Percentiles rank a stretch among this genome's conserved stretches.
phyloP scores from a whole-genome alignment of 2,113 vertebrate species.

The Anhinga anhinga region DNA sequence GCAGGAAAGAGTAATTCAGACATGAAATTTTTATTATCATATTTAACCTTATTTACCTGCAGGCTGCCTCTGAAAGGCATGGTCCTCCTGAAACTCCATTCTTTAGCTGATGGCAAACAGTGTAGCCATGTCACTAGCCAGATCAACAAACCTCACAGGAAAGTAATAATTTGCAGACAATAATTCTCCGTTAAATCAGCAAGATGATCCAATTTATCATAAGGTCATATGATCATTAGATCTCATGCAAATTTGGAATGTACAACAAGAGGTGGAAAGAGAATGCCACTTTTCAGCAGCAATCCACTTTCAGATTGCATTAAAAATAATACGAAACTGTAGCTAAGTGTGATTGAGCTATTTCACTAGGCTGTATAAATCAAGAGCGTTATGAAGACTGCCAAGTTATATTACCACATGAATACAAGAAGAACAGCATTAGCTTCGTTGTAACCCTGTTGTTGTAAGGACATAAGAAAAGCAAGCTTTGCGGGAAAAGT shows the following conservation, averaged over 20 bases:
- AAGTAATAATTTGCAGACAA: background rate
- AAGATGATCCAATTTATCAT: background rate
- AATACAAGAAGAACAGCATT: background rate
- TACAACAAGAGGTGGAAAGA: background rate
- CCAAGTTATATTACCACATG: background rate
- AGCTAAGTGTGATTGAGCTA: background rate
- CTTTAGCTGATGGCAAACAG: background rate
- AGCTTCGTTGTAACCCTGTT: background rate
- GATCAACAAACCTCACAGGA: background rate
- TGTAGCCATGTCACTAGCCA: background rate
- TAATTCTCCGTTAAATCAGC: background rate
- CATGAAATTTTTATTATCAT: background rate
- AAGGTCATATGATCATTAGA: background rate
- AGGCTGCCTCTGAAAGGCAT: background rate
- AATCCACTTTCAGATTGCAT: background rate
- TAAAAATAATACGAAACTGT: background rate
- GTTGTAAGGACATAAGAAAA: background rate
- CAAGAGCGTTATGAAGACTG: background rate
- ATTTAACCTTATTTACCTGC: background rate
- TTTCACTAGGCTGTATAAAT: constrained; percentile 1
- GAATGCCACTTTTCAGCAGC: background rate
- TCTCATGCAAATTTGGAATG: background rate
- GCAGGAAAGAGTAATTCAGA: background rate
- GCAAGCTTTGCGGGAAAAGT: background rate
- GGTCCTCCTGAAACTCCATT: background rate